Percentiles rank a stretch among this genome's conserved stretches.
These are phyloP conservation scores for Pseudolycoriella hygida DNA, from an alignment of 2,888 invertebrate species.

Conservation along the genomic window DNA sequence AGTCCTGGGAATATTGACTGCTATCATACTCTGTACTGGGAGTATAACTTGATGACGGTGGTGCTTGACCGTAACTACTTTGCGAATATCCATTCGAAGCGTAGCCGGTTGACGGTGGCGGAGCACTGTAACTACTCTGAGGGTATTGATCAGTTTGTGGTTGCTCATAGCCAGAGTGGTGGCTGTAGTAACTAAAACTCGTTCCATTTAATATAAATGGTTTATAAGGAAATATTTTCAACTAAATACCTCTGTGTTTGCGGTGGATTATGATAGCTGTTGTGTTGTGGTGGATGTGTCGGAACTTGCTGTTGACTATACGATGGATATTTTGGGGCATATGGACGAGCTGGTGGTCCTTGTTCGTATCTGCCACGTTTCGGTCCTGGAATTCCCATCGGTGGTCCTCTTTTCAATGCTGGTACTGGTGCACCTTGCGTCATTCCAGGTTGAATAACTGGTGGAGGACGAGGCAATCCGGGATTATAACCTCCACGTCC, in stretches of 20 bases:
- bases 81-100: conserved; percentile 27
- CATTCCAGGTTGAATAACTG: conserved; percentile 23
- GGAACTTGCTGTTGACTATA: conserved; percentile 17
- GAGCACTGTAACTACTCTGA: conserved; percentile 1
- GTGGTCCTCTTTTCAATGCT: conserved; percentile 26
- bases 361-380: conserved; percentile 28
- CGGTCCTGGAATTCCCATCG: conserved; percentile 22
- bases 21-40: conserved; percentile 25
- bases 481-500: conserved; percentile 17
- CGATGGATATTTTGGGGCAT: conserved; percentile 4
- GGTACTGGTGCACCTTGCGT: conserved; percentile 27
- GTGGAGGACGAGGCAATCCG: conserved; percentile 21
- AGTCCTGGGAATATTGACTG: conserved; percentile 22
- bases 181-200: background rate
- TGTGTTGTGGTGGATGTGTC: conserved; percentile 19
- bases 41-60: conserved; percentile 18
- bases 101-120: conserved; percentile 9
- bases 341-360: conserved; percentile 15
- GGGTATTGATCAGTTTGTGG: background rate
- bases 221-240: background rate
- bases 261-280: conserved; percentile 2
- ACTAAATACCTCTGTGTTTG: conserved; percentile 1
- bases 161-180: conserved; percentile 4
- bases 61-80: conserved; percentile 18
- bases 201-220: background rate